Evolutionary conservation across 2,888 invertebrate species (phyloP), one percentile per base, ranked within the genome.

Genomic region (Andrena marginata): DNA sequence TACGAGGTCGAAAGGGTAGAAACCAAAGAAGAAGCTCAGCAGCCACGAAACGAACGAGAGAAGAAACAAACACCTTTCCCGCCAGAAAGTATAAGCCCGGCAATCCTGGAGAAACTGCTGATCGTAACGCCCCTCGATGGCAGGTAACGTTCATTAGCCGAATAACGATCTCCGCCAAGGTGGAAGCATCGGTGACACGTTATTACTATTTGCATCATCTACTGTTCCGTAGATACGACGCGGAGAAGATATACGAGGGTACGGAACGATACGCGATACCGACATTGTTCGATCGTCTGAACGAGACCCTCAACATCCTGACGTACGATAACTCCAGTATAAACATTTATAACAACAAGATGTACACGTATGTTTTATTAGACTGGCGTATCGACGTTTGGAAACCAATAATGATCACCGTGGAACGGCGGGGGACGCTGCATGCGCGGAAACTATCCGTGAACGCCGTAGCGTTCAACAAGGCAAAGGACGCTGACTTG

Each of bases 371-470:
- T 70, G 90, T 89, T 10, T 78, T 94, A 42, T 76, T 94, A 69
- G 88, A 90, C 59, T 92, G 92, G 90, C 86, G 87, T 1, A 68
- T 72, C 54, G 93, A 94, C n/a, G 93, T 93, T 65, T 95, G 95
- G 95, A 93, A 92, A 64, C 91, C 94, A 8, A 94, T 95, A 79
- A 94, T 95, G 86, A 90, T 91, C 64, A 87, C 93, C 5, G 94
- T 94, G 56, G 95, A 95, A 78, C 94, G 94, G 79, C 94, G 94
- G 49, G 92, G 93, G 51, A 85, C 84, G 67, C 87, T 90, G 59
- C 73, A 90, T 29, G 82, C 88, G 23, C 81, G 82, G 8, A 91
- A 89, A 73, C 75, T 88, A 65, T 75, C 76, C 0, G 48, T 70
- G 7, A 80, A 77, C 16, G 80, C 85, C 8, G 13, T 68, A 0